Evolutionary conservation across 2,113 vertebrate species (phyloP).

Genomic region (Mormyrus iriodes): DNA sequence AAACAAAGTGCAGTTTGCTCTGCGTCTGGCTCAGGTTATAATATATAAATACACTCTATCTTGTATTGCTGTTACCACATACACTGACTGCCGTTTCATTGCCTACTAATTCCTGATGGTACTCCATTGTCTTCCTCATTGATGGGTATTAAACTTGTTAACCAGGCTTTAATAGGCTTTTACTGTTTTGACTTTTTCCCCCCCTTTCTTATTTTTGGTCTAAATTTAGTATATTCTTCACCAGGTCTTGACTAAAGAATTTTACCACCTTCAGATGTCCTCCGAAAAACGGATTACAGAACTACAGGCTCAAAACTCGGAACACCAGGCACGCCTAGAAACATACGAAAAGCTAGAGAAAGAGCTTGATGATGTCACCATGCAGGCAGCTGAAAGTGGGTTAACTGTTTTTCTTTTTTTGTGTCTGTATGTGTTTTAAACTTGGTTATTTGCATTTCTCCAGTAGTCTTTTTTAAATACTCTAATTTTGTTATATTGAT

Average conservation of each 20-base stretch:
- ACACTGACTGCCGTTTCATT: neutral
- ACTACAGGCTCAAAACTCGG: conserved; percentile 80
- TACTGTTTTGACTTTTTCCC: neutral
- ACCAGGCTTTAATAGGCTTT: neutral
- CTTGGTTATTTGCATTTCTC: neutral
- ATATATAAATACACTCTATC: neutral
- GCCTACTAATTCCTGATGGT: neutral
- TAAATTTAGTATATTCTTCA: conserved; percentile 15
- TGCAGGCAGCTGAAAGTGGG: conserved; percentile 94
- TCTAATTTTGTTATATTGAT: neutral
- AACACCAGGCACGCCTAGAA: conserved; percentile 76
- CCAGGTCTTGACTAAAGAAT: conserved; percentile 92
- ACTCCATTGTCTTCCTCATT: neutral
- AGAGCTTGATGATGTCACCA: conserved; percentile 89
- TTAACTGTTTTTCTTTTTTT: conserved; percentile 21
- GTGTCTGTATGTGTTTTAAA: neutral
- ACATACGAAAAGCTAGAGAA: conserved; percentile 87
- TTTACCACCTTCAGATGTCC: conserved; percentile 86
- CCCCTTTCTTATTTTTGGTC: neutral
- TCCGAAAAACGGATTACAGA: conserved; percentile 80
- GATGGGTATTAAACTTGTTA: neutral
- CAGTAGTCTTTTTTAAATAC: neutral
- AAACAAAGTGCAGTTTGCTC: neutral
- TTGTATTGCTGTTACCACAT: neutral
- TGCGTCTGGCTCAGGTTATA: neutral